Percentiles rank a stretch among this genome's conserved stretches.
These are phyloP conservation scores for Podiceps cristatus DNA, from an alignment of 2,113 vertebrate species.

Conservation along the genomic window DNA sequence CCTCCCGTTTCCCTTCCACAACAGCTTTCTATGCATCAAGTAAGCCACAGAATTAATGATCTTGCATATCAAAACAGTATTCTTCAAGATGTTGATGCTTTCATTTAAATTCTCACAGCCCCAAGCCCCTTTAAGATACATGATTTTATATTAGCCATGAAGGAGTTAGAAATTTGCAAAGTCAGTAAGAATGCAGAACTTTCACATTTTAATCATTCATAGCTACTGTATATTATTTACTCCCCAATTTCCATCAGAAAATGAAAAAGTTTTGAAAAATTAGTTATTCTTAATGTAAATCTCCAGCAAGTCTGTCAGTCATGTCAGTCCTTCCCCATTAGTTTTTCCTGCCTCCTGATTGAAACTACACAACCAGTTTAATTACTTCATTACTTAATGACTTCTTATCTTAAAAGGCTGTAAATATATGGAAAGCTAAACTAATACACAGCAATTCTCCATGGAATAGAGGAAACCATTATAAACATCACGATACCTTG, in stretches of 20 bases:
- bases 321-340: constrained; percentile 17
- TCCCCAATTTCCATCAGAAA: constrained; percentile 67
- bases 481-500: neutral
- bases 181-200: constrained; percentile 74
- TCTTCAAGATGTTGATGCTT: constrained; percentile 31
- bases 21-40: neutral
- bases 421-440: constrained; percentile 56
- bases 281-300: constrained; percentile 76
- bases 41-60: neutral
- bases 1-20: neutral
- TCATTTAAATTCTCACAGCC: constrained; percentile 32
- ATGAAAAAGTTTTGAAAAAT: constrained; percentile 76
- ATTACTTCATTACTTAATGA: constrained; percentile 61
- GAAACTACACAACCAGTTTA: constrained; percentile 62
- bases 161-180: constrained; percentile 73
- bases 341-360: constrained; percentile 33
- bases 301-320: constrained; percentile 73
- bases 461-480: neutral
- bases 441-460: neutral
- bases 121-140: constrained; percentile 30
- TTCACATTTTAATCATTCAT: constrained; percentile 73
- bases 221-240: constrained; percentile 72
- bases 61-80: neutral
- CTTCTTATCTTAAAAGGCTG: constrained; percentile 61
- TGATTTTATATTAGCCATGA: constrained; percentile 37